Conservation (phyloP, 2,797 vertebrate species). For the Petrocephalus sullivani region DNA sequence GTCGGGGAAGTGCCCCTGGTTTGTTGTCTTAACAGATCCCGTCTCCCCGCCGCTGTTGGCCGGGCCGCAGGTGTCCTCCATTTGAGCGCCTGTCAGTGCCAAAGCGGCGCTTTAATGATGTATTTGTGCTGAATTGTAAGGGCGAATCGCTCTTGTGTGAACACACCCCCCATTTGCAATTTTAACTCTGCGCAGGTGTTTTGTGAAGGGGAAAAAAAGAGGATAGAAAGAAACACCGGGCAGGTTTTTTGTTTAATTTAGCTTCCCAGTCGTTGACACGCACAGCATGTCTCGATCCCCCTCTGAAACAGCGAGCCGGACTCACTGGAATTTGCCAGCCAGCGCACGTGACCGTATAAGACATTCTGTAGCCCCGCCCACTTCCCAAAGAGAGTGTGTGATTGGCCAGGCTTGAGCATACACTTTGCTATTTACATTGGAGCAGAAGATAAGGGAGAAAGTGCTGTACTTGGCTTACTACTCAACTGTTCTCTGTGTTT, state of each 20-base stretch:
- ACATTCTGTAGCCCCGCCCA: slow-evolving; percentile 35
- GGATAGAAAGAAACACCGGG: neutral
- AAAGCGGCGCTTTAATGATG: slow-evolving; percentile 6
- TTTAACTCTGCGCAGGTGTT: slow-evolving; percentile 16
- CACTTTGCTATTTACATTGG: neutral
- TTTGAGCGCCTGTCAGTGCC: neutral
- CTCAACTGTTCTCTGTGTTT: neutral
- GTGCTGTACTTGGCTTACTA: neutral
- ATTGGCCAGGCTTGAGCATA: neutral
- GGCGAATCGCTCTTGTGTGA: neutral
- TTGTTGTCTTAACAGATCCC: slow-evolving; percentile 11
- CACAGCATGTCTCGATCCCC: neutral
- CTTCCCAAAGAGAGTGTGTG: slow-evolving; percentile 1
- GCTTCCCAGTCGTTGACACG: neutral
- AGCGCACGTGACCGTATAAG: slow-evolving; percentile 50
- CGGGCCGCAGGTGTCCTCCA: slow-evolving; percentile 4
- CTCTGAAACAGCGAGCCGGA: slow-evolving; percentile 33
- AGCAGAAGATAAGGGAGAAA: neutral
- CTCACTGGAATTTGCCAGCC: slow-evolving; percentile 61
- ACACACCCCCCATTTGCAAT: neutral
- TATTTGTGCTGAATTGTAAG: slow-evolving; percentile 20
- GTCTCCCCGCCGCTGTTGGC: neutral
- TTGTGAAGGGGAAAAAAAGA: neutral
- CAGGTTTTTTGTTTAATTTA: slow-evolving; percentile 12
- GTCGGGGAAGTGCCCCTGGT: neutral